phyloP scores from a whole-genome alignment of 2,888 invertebrate species.

The Chrysina gloriosa region DNA sequence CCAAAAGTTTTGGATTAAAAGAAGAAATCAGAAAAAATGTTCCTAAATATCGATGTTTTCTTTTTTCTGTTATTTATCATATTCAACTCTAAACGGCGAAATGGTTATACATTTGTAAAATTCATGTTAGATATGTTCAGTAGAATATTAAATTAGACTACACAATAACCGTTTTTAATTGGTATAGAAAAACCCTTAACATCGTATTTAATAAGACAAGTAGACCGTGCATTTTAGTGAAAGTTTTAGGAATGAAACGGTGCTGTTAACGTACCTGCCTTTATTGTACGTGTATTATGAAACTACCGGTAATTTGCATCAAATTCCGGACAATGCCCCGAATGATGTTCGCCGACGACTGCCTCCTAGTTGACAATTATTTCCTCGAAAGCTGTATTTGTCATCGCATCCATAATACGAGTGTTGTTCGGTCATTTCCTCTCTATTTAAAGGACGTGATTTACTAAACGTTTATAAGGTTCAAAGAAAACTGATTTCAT shows the following conservation, averaged over 20 bases:
- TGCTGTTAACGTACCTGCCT: neutral
- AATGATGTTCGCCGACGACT: neutral
- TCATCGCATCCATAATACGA: slow-evolving; percentile 5
- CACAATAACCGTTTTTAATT: slow-evolving; percentile 17
- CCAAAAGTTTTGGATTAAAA: no score
- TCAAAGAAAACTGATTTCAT: neutral
- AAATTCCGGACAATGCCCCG: slow-evolving; percentile 14
- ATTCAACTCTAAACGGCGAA: no score
- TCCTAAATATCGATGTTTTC: no score
- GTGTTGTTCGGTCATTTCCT: slow-evolving; percentile 13
- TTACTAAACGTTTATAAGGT: neutral
- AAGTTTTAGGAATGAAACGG: slow-evolving; percentile 15
- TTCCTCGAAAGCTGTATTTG: slow-evolving; percentile 12
- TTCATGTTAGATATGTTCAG: no score
- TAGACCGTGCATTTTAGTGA: slow-evolving; percentile 42
- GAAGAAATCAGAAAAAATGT: no score
- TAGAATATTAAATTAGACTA: no score
- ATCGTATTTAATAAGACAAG: slow-evolving; percentile 36
- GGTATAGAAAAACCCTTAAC: slow-evolving; percentile 21
- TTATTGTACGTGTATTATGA: neutral
- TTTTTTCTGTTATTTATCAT: no score
- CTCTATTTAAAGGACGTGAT: neutral
- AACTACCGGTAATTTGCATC: slow-evolving; percentile 30
- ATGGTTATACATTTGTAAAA: no score
- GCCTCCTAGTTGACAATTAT: slow-evolving; percentile 10